phyloP scores from a whole-genome alignment of 2,797 vertebrate species.

The Gadopsis bispinosus region DNA sequence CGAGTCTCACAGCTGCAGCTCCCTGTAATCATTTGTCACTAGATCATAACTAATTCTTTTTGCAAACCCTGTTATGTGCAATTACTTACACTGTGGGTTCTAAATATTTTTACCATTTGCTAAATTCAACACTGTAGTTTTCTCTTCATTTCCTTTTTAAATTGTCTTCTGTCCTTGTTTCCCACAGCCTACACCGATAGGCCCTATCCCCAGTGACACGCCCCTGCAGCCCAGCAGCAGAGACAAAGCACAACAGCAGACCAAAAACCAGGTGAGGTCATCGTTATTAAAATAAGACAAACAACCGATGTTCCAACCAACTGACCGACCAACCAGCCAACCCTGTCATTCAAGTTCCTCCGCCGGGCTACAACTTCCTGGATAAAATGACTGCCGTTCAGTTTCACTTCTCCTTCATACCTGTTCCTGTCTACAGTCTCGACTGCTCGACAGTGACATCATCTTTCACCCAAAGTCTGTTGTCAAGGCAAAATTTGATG shows the following conservation, averaged over 20 bases:
- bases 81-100: neutral
- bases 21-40: conserved; percentile 6
- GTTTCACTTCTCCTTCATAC: conserved; percentile 33
- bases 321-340: conserved; percentile 1
- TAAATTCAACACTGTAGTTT: neutral
- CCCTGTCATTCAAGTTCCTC: conserved; percentile 45
- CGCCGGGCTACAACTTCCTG: conserved; percentile 50
- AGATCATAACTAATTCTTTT: neutral
- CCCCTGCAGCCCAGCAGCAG: conserved; percentile 90
- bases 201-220: conserved; percentile 93
- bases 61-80: neutral
- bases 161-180: neutral
- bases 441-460: conserved; percentile 27
- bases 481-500: neutral
- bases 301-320: neutral
- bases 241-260: conserved; percentile 95
- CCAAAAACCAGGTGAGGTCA: conserved; percentile 94
- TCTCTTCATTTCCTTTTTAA: neutral
- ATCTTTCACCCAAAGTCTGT: neutral
- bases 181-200: conserved; percentile 93
- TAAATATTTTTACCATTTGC: neutral
- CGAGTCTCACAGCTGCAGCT: neutral
- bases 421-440: conserved; percentile 19
- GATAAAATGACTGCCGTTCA: conserved; percentile 50
- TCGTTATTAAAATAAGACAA: conserved; percentile 23